Base-by-base conservation (phyloP, 2,888 invertebrate genomes). In the Sericinus montela region DNA sequence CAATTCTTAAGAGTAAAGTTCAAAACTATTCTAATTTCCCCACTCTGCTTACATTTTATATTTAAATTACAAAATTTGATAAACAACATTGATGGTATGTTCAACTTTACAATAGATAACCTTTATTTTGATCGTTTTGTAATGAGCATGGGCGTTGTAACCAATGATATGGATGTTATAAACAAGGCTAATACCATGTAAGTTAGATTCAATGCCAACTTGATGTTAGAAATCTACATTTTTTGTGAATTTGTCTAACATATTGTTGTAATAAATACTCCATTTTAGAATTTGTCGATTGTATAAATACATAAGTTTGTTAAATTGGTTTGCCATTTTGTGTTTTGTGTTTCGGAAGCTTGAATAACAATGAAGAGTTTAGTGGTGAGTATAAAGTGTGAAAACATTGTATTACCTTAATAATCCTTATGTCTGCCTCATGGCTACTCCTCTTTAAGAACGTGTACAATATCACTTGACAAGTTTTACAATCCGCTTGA, bases 171-270 rank as follows among this genome's bases (percentile, higher is more conserved):
- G 72, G n/a, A 13, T 30, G 37, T 11, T 41, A 77, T 74, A 72
- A 19, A 54, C 56, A 52, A 66, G 60, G 57, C 58, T 9, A 36
- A 23, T 30, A 29, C 85, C 80, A 79, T 77, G 82, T 79, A 80
- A 63, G 80, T 63, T 56, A 55, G 52, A 57, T 56, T 62, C 73
- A 82, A 84, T 78, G 76, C 68, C 77, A 77, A 59, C 66, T 63
- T 68, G 72, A 77, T 75, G 73, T 75, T 75, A 73, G 69, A 82
- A 84, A 85, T 86, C 86, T 63, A 72, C 81, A 84, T 85, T 84
- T 80, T 76, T 67, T 72, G 69, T 72, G 67, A 76, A 69, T 73
- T 69, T 66, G 65, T 70, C 60, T 60, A 60, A 71, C 65, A 65
- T 69, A 69, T 80, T 79, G 68, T 72, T 74, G 76, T 68, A 76